Evolutionary conservation across 2,888 invertebrate genomes (phyloP), one percentile per base, ranked within the genome.

Genomic region (Leptothorax acervorum): DNA sequence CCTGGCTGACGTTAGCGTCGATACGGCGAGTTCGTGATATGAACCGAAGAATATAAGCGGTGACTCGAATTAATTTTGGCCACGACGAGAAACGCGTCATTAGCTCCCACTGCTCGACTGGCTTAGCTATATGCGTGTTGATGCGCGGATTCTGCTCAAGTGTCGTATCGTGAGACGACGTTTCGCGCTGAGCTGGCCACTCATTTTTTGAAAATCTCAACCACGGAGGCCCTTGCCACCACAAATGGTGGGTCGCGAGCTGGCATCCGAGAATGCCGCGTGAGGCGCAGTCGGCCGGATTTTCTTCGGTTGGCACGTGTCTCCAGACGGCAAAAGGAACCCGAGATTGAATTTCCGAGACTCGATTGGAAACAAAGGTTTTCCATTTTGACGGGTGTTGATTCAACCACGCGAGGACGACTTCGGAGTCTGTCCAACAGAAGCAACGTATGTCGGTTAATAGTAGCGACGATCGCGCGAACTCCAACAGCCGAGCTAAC

Each of bases 391-490:
- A 62, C 0, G 62, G 62, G 2, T 62, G 62, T 3, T 45, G 5
- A 3, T 6, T 3, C 9, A 62, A 3, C 62, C 62, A 62, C 3
- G 18, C 35, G 8, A 35, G 18, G 0, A 18, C 31, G 1, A 39
- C 9, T 4, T 4, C 9, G 4, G 48, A 15, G 48, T 48, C 48
- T 0, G 15, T 48, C 48, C 48, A 48, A 2, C 48, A 48, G 4
- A 4, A 48, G 3, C 3, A n/a, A n/a, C n/a, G n/a, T 3, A 48
- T 0, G 3, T 0, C 1, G 15, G 0, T 48, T 15, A 48, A 0
- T 0, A 0, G 3, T 0, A 48, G 48, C 48, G 48, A 0, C 2
- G 48, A 0, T 12, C 3, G 9, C 1, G 4, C 11, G 3, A 55
- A 55, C 0, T 4, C 11, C 9, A 55, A 23, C 0, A 55, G 23